Evolutionary conservation across 2,888 invertebrate genomes (phyloP).

Genomic region (Spodoptera picta): DNA sequence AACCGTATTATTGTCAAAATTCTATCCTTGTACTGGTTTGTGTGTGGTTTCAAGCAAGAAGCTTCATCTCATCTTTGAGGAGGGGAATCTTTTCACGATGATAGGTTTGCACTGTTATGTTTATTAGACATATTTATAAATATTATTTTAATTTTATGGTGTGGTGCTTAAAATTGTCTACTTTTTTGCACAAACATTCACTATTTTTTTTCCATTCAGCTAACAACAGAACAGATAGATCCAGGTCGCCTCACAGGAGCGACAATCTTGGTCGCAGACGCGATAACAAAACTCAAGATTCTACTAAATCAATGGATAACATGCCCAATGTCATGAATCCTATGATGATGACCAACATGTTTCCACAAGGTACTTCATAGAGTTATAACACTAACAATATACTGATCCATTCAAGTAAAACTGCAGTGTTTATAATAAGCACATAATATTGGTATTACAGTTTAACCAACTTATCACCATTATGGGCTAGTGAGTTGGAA

Average conservation of each 20-base stretch:
- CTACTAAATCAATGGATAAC: conserved; percentile 58
- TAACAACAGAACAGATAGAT: conserved; percentile 67
- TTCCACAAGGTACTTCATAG: conserved; percentile 72
- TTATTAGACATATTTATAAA: neutral
- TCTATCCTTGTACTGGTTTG: no score
- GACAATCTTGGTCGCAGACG: conserved; percentile 70
- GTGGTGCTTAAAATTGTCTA: no score
- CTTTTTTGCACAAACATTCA: neutral
- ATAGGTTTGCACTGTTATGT: no score
- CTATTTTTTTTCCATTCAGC: conserved; percentile 38
- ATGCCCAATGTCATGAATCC: conserved; percentile 71
- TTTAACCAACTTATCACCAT: no score
- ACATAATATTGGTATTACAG: no score
- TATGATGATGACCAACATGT: conserved; percentile 83
- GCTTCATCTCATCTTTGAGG: no score
- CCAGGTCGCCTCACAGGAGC: conserved; percentile 75
- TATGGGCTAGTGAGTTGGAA: no score
- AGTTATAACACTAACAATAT: neutral
- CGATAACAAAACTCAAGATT: conserved; percentile 67
- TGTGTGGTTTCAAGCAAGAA: no score
- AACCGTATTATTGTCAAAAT: no score
- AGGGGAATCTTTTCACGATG: no score
- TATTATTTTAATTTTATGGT: neutral
- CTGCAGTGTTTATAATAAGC: no score
- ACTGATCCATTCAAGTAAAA: no score